A percentile compares a stretch with the other conserved stretches of the same genome.
These are phyloP conservation scores for Nothobranchius kuhntae DNA, from an alignment of 2,113 vertebrate species.

Conservation along the genomic window DNA sequence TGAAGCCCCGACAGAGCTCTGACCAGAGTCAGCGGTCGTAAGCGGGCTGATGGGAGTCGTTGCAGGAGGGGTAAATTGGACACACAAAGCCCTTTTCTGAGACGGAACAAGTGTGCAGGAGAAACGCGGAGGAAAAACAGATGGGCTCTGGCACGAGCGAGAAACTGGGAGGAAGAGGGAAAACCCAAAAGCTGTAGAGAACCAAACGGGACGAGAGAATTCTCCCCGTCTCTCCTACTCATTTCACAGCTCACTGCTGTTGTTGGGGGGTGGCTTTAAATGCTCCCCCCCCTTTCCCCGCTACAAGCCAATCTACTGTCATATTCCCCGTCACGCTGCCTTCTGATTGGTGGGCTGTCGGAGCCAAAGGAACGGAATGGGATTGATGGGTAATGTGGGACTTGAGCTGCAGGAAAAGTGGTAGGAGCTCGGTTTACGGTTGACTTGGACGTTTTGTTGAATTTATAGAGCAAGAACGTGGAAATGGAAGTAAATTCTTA, in stretches of 20 bases:
- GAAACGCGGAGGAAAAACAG: slow-evolving; percentile 11
- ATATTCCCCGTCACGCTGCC: slow-evolving; percentile 45
- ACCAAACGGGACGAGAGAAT: slow-evolving; percentile 32
- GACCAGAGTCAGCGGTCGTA: slow-evolving; percentile 54
- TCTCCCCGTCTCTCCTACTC: slow-evolving; percentile 43
- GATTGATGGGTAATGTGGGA: slow-evolving; percentile 73
- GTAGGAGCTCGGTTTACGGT: slow-evolving; percentile 16
- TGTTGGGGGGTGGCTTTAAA: slow-evolving; percentile 68
- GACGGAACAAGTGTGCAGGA: slow-evolving; percentile 2
- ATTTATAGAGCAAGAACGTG: slow-evolving; percentile 1
- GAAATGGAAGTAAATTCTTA: no score
- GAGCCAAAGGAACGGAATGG: slow-evolving; percentile 69
- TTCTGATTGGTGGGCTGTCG: slow-evolving; percentile 70
- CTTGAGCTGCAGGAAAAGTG: slow-evolving; percentile 28
- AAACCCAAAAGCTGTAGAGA: slow-evolving; percentile 4
- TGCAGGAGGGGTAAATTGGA: background rate
- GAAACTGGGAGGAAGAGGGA: slow-evolving; percentile 10
- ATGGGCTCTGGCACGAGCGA: background rate
- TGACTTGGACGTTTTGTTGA: slow-evolving; percentile 6
- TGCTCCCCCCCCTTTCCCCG: slow-evolving; percentile 55
- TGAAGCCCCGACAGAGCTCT: slow-evolving; percentile 34
- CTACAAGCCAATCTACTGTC: slow-evolving; percentile 66
- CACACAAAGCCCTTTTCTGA: slow-evolving; percentile 13
- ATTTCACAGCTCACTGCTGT: slow-evolving; percentile 72
- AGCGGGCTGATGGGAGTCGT: slow-evolving; percentile 20